Conservation (phyloP, 2,888 invertebrate species). For the Adela reaumurella region DNA sequence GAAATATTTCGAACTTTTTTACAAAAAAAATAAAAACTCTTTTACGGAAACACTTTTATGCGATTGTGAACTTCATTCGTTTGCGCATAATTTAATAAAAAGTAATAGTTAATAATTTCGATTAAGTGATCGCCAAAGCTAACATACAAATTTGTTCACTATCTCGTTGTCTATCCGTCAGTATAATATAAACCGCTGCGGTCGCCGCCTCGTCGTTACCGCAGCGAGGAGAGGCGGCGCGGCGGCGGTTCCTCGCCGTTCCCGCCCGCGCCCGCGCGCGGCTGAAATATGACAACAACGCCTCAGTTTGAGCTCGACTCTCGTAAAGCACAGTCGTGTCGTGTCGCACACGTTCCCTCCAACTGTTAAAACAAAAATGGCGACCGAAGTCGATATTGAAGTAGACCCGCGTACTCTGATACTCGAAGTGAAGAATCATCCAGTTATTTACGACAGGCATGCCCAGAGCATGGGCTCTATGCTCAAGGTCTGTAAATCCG, state of each 20-base stretch:
- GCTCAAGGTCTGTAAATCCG: not conserved
- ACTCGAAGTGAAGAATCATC: not conserved
- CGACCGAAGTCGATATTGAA: not conserved
- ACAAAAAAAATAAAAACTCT: too few species aligned
- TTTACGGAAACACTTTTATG: too few species aligned
- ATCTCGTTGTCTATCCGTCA: too few species aligned
- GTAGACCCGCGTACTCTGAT: not conserved
- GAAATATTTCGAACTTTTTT: too few species aligned
- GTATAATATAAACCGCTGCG: too few species aligned
- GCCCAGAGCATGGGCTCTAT: not conserved
- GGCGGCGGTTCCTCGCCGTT: not conserved
- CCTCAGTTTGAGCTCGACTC: conserved; percentile 5
- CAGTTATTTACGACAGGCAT: not conserved
- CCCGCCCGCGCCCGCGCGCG: conserved; percentile 6
- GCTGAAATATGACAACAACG: conserved; percentile 6
- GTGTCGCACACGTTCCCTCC: not conserved
- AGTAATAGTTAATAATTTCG: too few species aligned
- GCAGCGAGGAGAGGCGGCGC: not conserved
- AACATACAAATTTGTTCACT: too few species aligned
- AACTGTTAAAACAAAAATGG: not conserved
- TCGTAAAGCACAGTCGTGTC: not conserved
- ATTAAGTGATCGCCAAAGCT: too few species aligned
- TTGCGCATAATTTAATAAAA: too few species aligned
- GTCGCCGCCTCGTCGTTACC: not conserved
- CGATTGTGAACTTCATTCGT: too few species aligned